These are phyloP conservation scores for Epistrophe eligans DNA, from an alignment of 2,888 invertebrate species.

Conservation along the genomic window DNA sequence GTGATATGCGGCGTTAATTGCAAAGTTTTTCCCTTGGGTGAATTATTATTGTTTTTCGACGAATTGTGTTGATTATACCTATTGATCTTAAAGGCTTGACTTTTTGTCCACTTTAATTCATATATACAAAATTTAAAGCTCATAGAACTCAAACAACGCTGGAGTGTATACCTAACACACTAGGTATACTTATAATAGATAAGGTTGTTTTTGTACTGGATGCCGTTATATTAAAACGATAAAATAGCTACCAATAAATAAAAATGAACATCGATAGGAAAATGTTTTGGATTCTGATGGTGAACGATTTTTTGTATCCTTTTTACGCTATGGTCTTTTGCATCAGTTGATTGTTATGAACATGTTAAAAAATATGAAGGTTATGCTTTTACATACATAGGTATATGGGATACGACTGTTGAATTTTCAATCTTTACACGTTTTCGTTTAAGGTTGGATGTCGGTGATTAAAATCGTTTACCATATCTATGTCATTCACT, in stretches of 20 bases:
- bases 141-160: not conserved
- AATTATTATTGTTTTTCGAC: constrained; percentile 64
- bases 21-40: constrained; percentile 69
- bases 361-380: not conserved
- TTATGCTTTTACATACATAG: not conserved
- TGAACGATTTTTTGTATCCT: not conserved
- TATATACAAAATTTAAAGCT: not conserved
- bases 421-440: not conserved
- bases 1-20: constrained; percentile 70
- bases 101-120: constrained; percentile 22
- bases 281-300: not conserved
- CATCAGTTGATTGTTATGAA: not conserved
- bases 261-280: not conserved
- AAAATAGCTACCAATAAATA: not conserved
- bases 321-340: not conserved
- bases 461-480: not conserved
- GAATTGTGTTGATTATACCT: constrained; percentile 15
- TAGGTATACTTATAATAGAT: not conserved
- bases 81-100: constrained; percentile 37
- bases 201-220: not conserved
- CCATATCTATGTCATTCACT: no score
- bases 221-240: not conserved
- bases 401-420: not conserved
- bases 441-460: not conserved
- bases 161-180: not conserved